Percentiles rank a stretch among this genome's conserved stretches.
These are phyloP conservation scores for Agapornis roseicollis DNA, from an alignment of 2,113 vertebrate species.

Conservation along the genomic window DNA sequence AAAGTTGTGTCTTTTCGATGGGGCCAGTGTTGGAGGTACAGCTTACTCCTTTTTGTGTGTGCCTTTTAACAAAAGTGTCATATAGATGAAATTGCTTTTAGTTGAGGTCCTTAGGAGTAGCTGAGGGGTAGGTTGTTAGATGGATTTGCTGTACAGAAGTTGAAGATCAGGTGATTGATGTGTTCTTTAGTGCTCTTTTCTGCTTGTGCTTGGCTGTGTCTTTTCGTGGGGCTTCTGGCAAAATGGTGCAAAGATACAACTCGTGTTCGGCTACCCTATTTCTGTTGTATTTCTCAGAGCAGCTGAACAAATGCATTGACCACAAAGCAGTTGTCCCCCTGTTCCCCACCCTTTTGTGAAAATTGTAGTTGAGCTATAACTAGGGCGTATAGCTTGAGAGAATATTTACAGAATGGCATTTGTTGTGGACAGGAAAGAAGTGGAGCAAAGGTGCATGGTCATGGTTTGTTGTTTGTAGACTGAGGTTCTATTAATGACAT, in stretches of 20 bases:
- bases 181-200: neutral
- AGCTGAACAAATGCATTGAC: neutral
- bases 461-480: neutral
- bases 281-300: neutral
- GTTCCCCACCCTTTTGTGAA: neutral
- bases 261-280: rapidly evolving
- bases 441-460: neutral
- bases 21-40: neutral
- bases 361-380: neutral
- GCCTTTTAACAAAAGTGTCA: neutral
- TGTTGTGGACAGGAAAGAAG: neutral
- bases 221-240: neutral
- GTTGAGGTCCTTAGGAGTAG: neutral
- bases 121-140: neutral
- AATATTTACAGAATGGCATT: neutral
- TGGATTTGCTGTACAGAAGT: neutral
- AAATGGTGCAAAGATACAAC: neutral
- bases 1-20: neutral
- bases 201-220: neutral
- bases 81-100: neutral
- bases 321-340: rapidly evolving
- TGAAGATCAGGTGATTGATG: neutral
- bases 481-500: neutral
- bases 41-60: neutral
- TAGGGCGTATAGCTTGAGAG: neutral